A percentile compares a stretch with the other conserved stretches of the same genome.
Conservation (phyloP, 2,888 invertebrate species). For the Agonopterix alstromeriana region DNA sequence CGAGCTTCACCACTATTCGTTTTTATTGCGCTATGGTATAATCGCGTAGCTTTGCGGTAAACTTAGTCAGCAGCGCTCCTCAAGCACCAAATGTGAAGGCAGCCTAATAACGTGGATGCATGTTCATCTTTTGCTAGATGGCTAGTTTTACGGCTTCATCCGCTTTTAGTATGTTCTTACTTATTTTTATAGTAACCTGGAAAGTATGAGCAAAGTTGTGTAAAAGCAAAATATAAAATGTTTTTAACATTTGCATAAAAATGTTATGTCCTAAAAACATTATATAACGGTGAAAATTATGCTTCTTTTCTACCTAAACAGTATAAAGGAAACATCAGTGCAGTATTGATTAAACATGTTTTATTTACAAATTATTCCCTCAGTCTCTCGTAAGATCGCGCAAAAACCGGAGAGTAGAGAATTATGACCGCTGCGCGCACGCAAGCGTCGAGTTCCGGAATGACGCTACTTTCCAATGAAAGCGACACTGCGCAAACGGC, state of each 20-base stretch:
- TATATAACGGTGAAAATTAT: too few species aligned
- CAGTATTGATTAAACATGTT: not conserved
- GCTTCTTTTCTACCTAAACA: too few species aligned
- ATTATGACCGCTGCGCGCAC: conserved; percentile 27
- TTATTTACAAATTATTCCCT: not conserved
- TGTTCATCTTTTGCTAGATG: conserved; percentile 1
- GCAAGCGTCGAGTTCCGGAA: conserved; percentile 43
- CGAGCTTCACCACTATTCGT: too few species aligned
- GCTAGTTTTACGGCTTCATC: conserved; percentile 24
- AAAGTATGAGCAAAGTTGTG: too few species aligned
- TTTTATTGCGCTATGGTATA: too few species aligned
- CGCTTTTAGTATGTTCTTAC: not conserved
- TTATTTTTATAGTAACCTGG: not conserved
- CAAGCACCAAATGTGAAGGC: too few species aligned
- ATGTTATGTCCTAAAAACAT: too few species aligned
- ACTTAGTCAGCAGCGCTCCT: too few species aligned
- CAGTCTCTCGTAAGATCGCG: conserved; percentile 3
- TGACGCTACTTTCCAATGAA: conserved; percentile 62
- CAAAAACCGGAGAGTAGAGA: conserved; percentile 16
- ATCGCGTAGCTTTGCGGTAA: too few species aligned
- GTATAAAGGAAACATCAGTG: too few species aligned
- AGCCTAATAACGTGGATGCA: conserved; percentile 18
- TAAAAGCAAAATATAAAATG: too few species aligned
- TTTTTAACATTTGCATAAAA: too few species aligned
- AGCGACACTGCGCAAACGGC: conserved; percentile 39